Evolutionary conservation across 2,888 invertebrate species (phyloP).

Genomic region (Cosmorhoe ocellata): DNA sequence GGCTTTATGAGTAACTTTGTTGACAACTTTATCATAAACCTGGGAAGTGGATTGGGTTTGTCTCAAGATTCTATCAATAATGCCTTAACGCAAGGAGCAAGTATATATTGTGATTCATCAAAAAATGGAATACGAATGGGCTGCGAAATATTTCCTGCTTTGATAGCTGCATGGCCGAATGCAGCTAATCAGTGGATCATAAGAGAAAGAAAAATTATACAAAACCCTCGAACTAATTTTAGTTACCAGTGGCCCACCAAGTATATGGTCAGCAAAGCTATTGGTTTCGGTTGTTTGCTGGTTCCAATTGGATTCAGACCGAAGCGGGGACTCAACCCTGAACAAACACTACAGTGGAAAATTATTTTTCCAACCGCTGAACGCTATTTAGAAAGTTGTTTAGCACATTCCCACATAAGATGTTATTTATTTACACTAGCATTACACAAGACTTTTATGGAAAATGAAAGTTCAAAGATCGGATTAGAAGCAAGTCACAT

Average conservation of each 20-base stretch:
- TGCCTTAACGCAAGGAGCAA: conserved; percentile 84
- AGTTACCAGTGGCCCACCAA: conserved; percentile 87
- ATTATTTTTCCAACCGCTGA: conserved; percentile 90
- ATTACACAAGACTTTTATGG: conserved; percentile 88
- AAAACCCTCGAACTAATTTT: conserved; percentile 81
- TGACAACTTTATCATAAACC: conserved; percentile 82
- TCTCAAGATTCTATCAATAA: conserved; percentile 74
- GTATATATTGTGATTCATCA: conserved; percentile 83
- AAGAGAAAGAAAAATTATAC: conserved; percentile 80
- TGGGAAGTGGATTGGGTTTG: conserved; percentile 84
- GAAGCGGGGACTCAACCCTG: conserved; percentile 83
- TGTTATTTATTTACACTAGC: conserved; percentile 86
- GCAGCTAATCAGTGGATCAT: conserved; percentile 86
- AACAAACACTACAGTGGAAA: conserved; percentile 89
- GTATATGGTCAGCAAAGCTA: conserved; percentile 85
- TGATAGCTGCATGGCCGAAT: conserved; percentile 87
- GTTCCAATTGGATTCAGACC: conserved; percentile 87
- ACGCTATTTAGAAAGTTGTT: conserved; percentile 86
- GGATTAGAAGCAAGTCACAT: conserved; percentile 88
- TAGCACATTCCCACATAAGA: conserved; percentile 87
- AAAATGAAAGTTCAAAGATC: conserved; percentile 83
- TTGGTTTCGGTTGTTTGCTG: conserved; percentile 85
- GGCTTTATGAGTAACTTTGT: conserved; percentile 87
- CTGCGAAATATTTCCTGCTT: conserved; percentile 88
- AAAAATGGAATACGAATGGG: conserved; percentile 68